Evolutionary conservation across 1,140 invertebrate species (phyloP).

Genomic region (Acromyrmex echinatior): DNA sequence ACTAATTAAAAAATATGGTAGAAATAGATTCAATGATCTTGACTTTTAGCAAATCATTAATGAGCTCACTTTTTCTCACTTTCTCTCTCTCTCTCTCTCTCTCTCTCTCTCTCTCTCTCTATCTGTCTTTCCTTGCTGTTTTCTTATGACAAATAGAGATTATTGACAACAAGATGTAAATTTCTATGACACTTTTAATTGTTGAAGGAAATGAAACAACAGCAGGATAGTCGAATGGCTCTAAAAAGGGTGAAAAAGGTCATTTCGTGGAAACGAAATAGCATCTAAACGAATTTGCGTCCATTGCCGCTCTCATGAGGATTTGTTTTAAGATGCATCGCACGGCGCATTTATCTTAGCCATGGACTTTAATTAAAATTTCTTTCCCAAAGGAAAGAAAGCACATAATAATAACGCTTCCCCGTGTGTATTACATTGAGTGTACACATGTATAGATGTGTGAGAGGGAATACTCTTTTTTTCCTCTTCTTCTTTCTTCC

Average conservation of each 20-base stretch:
- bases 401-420: conserved; percentile 28
- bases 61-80: conserved; percentile 3
- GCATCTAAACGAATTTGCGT: conserved; percentile 42
- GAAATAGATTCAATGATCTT: conserved; percentile 22
- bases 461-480: conserved; percentile 21
- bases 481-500: conserved; percentile 60
- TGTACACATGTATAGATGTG: not conserved
- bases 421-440: not conserved
- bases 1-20: conserved; percentile 27
- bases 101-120: conserved; percentile 37
- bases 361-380: conserved; percentile 65
- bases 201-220: conserved; percentile 18
- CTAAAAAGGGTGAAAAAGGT: conserved; percentile 1
- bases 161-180: not conserved
- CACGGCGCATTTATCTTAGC: conserved; percentile 35
- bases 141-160: not conserved
- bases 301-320: not conserved
- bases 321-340: conserved; percentile 16
- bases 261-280: conserved; percentile 14
- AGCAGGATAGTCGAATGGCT: not conserved
- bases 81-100: conserved; percentile 37
- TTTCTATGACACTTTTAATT: not conserved
- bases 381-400: conserved; percentile 42
- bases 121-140: not conserved
- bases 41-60: not conserved